These are phyloP conservation scores for Sigmodon hispidus DNA, from an alignment of 2,113 vertebrate genomes.

Conservation along the genomic window DNA sequence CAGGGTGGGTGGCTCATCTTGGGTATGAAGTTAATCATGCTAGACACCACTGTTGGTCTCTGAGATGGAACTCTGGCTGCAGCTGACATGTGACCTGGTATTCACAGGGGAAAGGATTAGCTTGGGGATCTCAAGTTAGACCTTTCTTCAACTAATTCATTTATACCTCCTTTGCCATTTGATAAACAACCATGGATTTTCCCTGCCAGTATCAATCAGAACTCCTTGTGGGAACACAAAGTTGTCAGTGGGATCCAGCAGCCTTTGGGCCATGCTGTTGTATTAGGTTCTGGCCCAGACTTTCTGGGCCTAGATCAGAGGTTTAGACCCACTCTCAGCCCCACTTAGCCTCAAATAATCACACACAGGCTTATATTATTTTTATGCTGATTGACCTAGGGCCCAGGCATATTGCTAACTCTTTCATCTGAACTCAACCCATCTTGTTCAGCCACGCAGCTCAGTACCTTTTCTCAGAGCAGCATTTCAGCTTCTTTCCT, in stretches of 20 bases:
- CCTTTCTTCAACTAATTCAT: background rate
- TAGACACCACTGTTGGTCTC: background rate
- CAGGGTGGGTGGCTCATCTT: constrained; percentile 59
- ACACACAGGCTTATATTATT: no score
- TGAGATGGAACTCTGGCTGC: background rate
- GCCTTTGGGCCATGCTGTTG: background rate
- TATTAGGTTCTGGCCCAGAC: no score
- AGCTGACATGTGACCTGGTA: background rate
- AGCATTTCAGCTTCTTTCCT: no score
- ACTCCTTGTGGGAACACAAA: background rate
- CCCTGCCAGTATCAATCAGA: background rate
- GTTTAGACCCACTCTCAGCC: no score
- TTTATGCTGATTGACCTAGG: no score
- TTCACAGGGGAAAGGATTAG: background rate
- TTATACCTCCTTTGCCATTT: background rate
- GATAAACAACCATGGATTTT: background rate
- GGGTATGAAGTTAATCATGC: background rate
- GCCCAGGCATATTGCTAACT: no score
- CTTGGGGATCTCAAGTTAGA: constrained; percentile 33
- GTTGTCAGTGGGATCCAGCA: background rate
- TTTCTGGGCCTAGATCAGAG: no score
- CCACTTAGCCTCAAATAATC: no score
- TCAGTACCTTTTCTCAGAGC: no score
- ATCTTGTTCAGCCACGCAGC: no score
- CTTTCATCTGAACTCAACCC: no score